A percentile compares a stretch with the other conserved stretches of the same genome.
phyloP scores from a whole-genome alignment of 2,113 vertebrate species.

The Oncorhynchus masou region DNA sequence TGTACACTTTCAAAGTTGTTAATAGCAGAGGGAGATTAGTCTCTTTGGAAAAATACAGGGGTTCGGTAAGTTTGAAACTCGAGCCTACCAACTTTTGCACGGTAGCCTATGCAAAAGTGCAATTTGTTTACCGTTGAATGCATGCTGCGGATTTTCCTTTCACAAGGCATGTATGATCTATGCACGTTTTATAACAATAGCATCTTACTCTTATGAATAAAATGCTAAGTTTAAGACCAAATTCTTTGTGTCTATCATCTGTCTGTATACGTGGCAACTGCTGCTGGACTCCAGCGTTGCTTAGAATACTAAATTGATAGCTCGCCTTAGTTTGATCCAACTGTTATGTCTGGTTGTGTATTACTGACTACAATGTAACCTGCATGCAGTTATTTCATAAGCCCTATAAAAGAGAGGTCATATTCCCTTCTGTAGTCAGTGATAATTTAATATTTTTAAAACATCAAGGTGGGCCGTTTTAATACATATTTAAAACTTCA shows the following conservation, averaged over 20 bases:
- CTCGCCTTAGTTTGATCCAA: no score
- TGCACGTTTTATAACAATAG: not conserved
- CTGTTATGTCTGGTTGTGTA: no score
- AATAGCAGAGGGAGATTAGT: slow-evolving; percentile 95
- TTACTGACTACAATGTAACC: not conserved
- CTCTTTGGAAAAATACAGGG: slow-evolving; percentile 94
- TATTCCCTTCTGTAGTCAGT: no score
- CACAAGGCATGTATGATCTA: not conserved
- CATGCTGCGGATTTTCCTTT: not conserved
- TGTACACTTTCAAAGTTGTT: slow-evolving; percentile 90
- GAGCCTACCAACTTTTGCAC: not conserved
- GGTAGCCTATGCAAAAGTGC: not conserved
- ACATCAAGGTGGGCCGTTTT: not conserved
- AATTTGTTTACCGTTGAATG: not conserved
- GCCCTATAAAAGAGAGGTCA: no score
- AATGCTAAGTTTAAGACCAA: not conserved
- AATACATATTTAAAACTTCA: not conserved
- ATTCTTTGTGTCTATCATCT: not conserved
- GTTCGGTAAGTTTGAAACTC: slow-evolving; percentile 83
- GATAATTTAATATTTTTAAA: not conserved
- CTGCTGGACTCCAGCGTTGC: not conserved
- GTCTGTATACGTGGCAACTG: slow-evolving; percentile 59
- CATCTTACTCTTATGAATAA: not conserved
- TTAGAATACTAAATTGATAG: no score
- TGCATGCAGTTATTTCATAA: not conserved